Evolutionary conservation across 2,888 invertebrate species (phyloP).

Genomic region (Drosophila anomalipes): DNA sequence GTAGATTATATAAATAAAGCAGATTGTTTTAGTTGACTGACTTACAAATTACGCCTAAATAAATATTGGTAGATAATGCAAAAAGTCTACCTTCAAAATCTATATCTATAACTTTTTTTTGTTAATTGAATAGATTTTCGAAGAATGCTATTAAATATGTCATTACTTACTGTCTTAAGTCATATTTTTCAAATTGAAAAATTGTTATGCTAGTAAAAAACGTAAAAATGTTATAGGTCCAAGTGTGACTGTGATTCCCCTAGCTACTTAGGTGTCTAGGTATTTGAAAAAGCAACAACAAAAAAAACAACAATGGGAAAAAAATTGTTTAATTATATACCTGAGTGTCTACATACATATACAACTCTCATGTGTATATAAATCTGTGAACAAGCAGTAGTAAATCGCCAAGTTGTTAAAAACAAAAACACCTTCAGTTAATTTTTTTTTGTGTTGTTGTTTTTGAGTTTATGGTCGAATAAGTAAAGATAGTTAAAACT

Average conservation of each 20-base stretch:
- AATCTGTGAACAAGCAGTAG: conserved; percentile 9
- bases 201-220: neutral
- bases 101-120: neutral
- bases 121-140: neutral
- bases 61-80: neutral
- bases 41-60: neutral
- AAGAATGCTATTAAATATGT: neutral
- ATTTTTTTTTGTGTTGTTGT: conserved; percentile 13
- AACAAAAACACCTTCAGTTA: conserved; percentile 11
- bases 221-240: neutral
- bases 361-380: conserved; percentile 2
- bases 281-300: neutral
- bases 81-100: neutral
- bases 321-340: conserved; percentile 29
- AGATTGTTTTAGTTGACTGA: neutral
- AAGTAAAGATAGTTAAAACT: conserved; percentile 15
- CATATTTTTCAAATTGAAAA: neutral
- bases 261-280: neutral
- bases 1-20: neutral
- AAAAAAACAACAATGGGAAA: conserved; percentile 16
- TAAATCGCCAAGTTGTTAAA: conserved; percentile 5
- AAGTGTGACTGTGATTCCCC: neutral
- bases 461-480: conserved; percentile 9
- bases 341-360: conserved; percentile 10
- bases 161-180: neutral